A percentile compares a stretch with the other conserved stretches of the same genome.
Evolutionary conservation across 2,797 vertebrate genomes (phyloP).

Genomic region (Sylvilagus floridanus): DNA sequence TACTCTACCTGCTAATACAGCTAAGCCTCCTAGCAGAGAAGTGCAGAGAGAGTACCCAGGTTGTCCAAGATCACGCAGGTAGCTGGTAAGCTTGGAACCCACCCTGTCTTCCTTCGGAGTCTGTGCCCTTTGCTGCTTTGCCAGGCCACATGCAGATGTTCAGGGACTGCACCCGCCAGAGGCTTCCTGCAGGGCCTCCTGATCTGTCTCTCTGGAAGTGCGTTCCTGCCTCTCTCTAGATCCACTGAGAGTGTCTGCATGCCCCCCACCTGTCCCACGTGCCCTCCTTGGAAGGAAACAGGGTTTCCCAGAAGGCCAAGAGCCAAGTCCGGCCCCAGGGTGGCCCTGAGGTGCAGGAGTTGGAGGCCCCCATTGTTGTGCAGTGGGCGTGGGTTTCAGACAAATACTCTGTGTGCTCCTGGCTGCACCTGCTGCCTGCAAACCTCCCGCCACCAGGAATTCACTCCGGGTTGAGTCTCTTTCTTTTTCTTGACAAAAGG

Average conservation of each 20-base stretch:
- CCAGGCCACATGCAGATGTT: not conserved
- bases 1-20: not conserved
- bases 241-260: not conserved
- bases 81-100: constrained; percentile 18
- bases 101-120: not conserved
- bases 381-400: not conserved
- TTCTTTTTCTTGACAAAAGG: constrained; percentile 73
- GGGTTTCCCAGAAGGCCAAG: not conserved
- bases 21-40: not conserved
- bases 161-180: not conserved
- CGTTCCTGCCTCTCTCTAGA: not conserved
- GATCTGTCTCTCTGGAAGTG: not conserved
- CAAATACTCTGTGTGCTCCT: not conserved
- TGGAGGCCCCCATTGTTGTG: not conserved
- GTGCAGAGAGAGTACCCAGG: not conserved
- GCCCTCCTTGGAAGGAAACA: not conserved
- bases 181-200: not conserved
- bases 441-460: constrained; percentile 30
- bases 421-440: constrained; percentile 30
- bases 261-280: not conserved
- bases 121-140: not conserved
- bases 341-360: not conserved
- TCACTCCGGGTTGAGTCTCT: constrained; percentile 49
- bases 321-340: not conserved
- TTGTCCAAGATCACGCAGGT: not conserved